phyloP scores from a whole-genome alignment of 2,888 invertebrate genomes.

The Lypha dubia region DNA sequence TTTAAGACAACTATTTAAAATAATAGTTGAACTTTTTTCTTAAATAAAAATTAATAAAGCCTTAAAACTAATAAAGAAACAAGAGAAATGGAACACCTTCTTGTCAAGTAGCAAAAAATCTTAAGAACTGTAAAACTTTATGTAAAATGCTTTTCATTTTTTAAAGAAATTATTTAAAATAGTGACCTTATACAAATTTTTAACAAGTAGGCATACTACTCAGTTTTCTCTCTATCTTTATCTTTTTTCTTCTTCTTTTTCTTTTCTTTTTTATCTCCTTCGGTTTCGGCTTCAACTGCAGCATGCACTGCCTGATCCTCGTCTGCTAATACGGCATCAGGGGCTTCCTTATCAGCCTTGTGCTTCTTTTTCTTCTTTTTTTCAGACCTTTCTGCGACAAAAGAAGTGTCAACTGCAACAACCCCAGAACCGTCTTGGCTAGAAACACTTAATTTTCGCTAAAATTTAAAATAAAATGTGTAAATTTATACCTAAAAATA shows the following conservation, averaged over 20 bases:
- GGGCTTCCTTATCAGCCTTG: slow-evolving; percentile 84
- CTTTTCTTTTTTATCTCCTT: slow-evolving; percentile 84
- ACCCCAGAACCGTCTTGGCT: slow-evolving; percentile 81
- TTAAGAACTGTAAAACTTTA: slow-evolving; percentile 35
- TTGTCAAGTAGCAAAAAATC: slow-evolving; percentile 19
- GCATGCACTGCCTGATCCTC: slow-evolving; percentile 74
- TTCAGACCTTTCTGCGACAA: slow-evolving; percentile 83
- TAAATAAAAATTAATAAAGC: slow-evolving; percentile 22
- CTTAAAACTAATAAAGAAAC: slow-evolving; percentile 52
- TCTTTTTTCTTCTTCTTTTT: slow-evolving; percentile 92
- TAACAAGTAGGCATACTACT: slow-evolving; percentile 38
- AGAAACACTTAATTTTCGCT: slow-evolving; percentile 85
- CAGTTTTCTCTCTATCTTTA: slow-evolving; percentile 86
- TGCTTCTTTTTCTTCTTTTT: slow-evolving; percentile 88
- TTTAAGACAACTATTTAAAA: slow-evolving; percentile 57
- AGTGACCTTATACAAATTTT: slow-evolving; percentile 37
- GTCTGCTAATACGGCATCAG: slow-evolving; percentile 77
- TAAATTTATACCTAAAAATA: not conserved
- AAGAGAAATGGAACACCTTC: slow-evolving; percentile 11
- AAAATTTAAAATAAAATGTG: slow-evolving; percentile 26
- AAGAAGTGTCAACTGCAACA: slow-evolving; percentile 74
- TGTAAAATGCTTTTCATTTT: slow-evolving; percentile 59
- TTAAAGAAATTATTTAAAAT: slow-evolving; percentile 7
- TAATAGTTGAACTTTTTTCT: slow-evolving; percentile 48
- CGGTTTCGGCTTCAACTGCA: slow-evolving; percentile 81